Evolutionary conservation across 2,888 invertebrate species (phyloP), one percentile per base, ranked within the genome.

Genomic region (Polyploca ridens): DNA sequence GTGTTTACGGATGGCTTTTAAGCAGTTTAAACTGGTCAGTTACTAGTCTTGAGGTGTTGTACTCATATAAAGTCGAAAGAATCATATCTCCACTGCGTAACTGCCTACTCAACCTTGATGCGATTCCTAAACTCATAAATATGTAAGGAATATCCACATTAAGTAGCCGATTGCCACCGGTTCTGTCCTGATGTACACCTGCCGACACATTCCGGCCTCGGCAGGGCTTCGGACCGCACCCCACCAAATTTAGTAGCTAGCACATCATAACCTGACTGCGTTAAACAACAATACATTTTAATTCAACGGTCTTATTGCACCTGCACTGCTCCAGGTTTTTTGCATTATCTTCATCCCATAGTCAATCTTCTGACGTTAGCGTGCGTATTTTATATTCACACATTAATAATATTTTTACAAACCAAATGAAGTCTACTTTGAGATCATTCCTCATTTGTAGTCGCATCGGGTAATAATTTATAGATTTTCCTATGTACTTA

Each of bases 121-220:
- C 44, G 14, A 58, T 41, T 33, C 14, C 1, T 33, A 14, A 27
- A 58, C 33, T 19, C 6, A 58, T 5, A 11, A 27, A 27, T 13
- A n/a, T 27, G 54, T 54, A 46, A 11, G 66, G 66, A 59, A 67
- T 77, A 77, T 88, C 90, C 87, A 84, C 65, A 78, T 58, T 69
- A 78, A 70, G 63, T 71, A 63, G 69, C 70, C 82, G 68, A 63
- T 69, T 70, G n/a, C 19, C 54, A n/a, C 54, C 54, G 54, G 54
- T 54, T 54, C n/a, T 46, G 72, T 69, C 72, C 73, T 69, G 64
- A 64, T 64, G 84, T 84, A 87, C 93, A 93, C 93, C 93, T 93
- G 93, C 91, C 90, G 85, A 72, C 77, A 78, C 90, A 93, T 93
- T 91, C 93, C 91, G 82, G 79, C 82, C 86, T 80, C 83, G 77